Evolutionary conservation across 1,140 invertebrate species (phyloP).

Genomic region (Riptortus pedestris): DNA sequence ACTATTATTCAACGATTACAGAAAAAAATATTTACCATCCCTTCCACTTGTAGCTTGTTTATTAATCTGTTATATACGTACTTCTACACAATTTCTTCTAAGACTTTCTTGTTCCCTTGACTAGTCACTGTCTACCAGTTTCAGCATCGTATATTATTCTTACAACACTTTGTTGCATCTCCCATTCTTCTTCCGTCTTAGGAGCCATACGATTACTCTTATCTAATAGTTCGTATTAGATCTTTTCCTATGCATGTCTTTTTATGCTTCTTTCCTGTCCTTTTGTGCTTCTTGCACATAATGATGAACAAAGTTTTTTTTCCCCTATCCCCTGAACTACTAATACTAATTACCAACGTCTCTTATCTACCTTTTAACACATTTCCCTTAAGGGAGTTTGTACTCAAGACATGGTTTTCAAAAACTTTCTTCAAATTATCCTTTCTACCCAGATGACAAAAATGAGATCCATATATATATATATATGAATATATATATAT

Average conservation of each 20-base stretch:
- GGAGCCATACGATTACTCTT: slow-evolving; percentile 66
- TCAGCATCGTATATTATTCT: slow-evolving; percentile 68
- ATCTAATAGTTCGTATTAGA: slow-evolving; percentile 48
- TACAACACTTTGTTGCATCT: slow-evolving; percentile 74
- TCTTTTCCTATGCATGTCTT: slow-evolving; percentile 30
- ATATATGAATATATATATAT: too few relatives aligned
- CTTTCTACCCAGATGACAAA: too few relatives aligned
- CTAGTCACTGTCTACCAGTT: slow-evolving; percentile 72
- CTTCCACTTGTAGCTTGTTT: slow-evolving; percentile 62
- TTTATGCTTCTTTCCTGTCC: slow-evolving; percentile 35
- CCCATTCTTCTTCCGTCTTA: slow-evolving; percentile 90
- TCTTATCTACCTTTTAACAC: too few relatives aligned
- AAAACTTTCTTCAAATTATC: too few relatives aligned
- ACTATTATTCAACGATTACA: too few relatives aligned
- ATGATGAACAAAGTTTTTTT: not conserved
- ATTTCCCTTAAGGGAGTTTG: too few relatives aligned
- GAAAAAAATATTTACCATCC: slow-evolving; percentile 64
- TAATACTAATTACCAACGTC: too few relatives aligned
- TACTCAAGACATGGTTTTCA: too few relatives aligned
- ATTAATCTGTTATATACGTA: slow-evolving; percentile 77
- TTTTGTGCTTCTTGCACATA: slow-evolving; percentile 26
- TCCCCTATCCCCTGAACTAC: not conserved
- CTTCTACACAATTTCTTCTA: slow-evolving; percentile 81
- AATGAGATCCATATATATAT: too few relatives aligned
- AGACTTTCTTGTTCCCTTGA: slow-evolving; percentile 82